Evolutionary conservation across 2,888 invertebrate genomes (phyloP), one percentile per base, ranked within the genome.

Genomic region (Crepidodera aurea): DNA sequence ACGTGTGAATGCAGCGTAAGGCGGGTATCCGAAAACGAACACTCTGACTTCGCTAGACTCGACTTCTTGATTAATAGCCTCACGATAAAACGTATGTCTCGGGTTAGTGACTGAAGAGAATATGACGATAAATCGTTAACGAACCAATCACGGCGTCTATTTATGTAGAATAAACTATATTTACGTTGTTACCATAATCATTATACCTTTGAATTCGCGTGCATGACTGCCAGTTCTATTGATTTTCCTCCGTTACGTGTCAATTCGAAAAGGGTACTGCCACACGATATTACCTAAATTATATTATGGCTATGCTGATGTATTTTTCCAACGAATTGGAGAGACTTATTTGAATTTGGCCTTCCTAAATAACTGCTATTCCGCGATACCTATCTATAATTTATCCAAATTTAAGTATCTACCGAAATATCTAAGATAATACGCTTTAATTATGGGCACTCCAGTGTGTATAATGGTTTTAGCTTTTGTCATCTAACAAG

Each of bases 221-320:
- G 71, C 70, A 61, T 68, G 71, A 68, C 71, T 69, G 58, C 61
- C 48, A 62, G 53, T 51, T 65, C 62, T 64, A 70, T 71, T 60
- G 70, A 70, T 71, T 71, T 71, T 69, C 62, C 68, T 71, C 65
- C 53, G 62, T 70, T 70, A 71, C 68, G 70, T 71, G 70, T 71
- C 71, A 71, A 71, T 71, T 70, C 65, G 69, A 65, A 60, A 66
- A 64, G 65, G 67, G 66, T 66, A 64, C 64, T 64, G 67, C 70
- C 64, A 69, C 69, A 69, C 65, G 69, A 68, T 68, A 69, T 70
- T 70, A 68, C 55, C 66, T 56, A 61, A 70, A 71, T 65, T 65
- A 65, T 69, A 63, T 64, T 68, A 69, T 62, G 62, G 55, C 19
- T 58, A 51, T 53, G 50, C 55, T 39, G 60, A 40, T 56, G 32